Conservation (phyloP, 2,888 invertebrate species). For the Aspidapion aeneum region DNA sequence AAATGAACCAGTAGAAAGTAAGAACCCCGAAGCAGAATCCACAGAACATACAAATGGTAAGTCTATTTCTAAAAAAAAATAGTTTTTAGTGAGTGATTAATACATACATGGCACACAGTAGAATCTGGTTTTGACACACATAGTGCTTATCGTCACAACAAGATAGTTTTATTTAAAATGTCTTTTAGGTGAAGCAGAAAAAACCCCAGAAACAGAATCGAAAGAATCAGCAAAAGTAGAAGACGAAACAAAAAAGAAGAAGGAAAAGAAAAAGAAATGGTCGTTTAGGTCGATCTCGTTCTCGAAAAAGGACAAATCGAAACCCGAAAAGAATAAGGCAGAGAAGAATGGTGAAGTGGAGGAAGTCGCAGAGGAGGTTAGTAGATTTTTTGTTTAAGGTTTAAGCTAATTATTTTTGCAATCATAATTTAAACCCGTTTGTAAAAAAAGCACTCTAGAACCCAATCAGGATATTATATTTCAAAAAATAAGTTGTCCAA, state of each 20-base stretch:
- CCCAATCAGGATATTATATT: too few relatives aligned
- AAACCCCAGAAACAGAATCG: conserved; percentile 49
- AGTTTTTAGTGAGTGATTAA: neutral
- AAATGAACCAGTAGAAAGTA: conserved; percentile 28
- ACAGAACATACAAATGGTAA: conserved; percentile 18
- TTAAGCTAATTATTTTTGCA: too few relatives aligned
- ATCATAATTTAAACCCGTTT: too few relatives aligned
- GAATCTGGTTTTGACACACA: too few relatives aligned
- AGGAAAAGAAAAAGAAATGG: conserved; percentile 79
- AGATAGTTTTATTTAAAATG: too few relatives aligned
- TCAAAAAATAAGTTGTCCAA: too few relatives aligned
- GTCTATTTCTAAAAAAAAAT: conserved; percentile 8
- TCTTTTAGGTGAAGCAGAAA: conserved; percentile 39
- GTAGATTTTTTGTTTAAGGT: conserved; percentile 12
- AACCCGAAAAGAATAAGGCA: conserved; percentile 65
- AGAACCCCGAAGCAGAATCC: conserved; percentile 34
- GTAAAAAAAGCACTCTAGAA: too few relatives aligned
- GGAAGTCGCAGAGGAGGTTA: conserved; percentile 62
- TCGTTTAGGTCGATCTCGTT: conserved; percentile 80
- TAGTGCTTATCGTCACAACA: too few relatives aligned
- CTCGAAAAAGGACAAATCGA: conserved; percentile 82
- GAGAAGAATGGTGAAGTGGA: conserved; percentile 56
- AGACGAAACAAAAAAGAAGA: conserved; percentile 42
- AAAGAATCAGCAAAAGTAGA: conserved; percentile 35
- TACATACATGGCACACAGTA: too few relatives aligned